A percentile compares a stretch with the other conserved stretches of the same genome.
phyloP scores from a whole-genome alignment of 2,113 vertebrate species.

The Donacobius atricapilla region DNA sequence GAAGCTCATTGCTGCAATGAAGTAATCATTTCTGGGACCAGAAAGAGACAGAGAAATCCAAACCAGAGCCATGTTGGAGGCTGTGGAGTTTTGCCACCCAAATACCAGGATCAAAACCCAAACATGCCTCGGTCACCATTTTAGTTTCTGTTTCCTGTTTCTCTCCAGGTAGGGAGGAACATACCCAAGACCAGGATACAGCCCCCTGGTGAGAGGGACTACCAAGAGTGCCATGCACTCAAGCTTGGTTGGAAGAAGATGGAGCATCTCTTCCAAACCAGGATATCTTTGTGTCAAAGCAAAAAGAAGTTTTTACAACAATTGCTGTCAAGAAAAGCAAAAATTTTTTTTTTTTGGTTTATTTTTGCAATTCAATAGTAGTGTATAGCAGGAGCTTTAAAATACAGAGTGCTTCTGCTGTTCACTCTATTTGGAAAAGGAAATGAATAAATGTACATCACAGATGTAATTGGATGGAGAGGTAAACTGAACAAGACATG shows the following conservation, averaged over 20 bases:
- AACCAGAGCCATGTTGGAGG: fast-evolving
- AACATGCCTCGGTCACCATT: not conserved
- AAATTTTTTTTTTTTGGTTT: not conserved
- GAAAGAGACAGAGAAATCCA: not conserved
- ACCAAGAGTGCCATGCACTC: no score
- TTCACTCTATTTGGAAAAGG: not conserved
- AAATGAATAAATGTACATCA: slow-evolving; percentile 2
- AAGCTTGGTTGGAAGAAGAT: not conserved
- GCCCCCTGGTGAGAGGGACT: fast-evolving
- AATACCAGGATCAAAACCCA: not conserved
- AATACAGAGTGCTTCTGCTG: not conserved
- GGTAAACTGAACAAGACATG: not conserved
- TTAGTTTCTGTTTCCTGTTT: not conserved
- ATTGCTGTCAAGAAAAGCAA: not conserved
- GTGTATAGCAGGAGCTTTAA: not conserved
- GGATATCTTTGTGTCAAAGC: not conserved
- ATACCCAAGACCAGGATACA: fast-evolving
- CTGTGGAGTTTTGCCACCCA: not conserved
- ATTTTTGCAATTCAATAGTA: not conserved
- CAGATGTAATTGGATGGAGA: slow-evolving; percentile 25
- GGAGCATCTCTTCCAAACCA: not conserved
- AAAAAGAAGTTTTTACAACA: not conserved
- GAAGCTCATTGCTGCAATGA: not conserved
- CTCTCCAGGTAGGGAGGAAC: not conserved
- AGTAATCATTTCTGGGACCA: not conserved